phyloP scores from a whole-genome alignment of 2,797 vertebrate genomes.

The Scyliorhinus canicula region DNA sequence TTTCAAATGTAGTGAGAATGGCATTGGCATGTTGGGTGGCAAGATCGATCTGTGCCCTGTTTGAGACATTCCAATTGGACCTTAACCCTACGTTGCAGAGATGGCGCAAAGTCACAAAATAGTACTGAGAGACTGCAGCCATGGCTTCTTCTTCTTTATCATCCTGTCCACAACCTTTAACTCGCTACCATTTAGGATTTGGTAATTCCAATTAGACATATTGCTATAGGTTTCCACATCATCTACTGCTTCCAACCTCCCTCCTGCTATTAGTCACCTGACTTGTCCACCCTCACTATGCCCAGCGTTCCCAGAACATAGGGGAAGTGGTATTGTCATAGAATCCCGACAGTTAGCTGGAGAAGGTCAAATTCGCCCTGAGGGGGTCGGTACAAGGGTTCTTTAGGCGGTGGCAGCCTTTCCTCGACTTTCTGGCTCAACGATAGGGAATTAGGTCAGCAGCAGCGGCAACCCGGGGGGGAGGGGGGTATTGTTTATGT shows the following conservation, averaged over 20 bases:
- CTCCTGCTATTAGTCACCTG: no score
- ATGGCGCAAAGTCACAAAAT: neutral
- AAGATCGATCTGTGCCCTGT: neutral
- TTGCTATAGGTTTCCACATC: neutral
- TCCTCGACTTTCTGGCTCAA: no score
- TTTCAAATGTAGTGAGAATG: neutral
- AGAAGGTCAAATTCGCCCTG: no score
- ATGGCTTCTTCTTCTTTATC: neutral
- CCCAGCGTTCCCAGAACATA: neutral
- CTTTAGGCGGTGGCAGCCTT: no score
- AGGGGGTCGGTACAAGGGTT: no score
- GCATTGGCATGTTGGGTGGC: neutral
- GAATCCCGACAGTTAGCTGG: no score
- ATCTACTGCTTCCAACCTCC: neutral
- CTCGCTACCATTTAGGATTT: neutral
- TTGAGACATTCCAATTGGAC: neutral
- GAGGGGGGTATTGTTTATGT: no score
- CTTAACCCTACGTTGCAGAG: neutral
- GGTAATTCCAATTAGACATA: neutral
- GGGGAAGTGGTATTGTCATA: neutral
- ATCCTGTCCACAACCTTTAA: neutral
- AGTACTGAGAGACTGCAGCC: neutral
- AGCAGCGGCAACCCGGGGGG: no score
- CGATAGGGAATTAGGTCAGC: no score
- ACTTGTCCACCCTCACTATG: neutral